Evolutionary conservation across 2,113 vertebrate genomes (phyloP), one percentile per base, ranked within the genome.

Genomic region (Thermophis baileyi): DNA sequence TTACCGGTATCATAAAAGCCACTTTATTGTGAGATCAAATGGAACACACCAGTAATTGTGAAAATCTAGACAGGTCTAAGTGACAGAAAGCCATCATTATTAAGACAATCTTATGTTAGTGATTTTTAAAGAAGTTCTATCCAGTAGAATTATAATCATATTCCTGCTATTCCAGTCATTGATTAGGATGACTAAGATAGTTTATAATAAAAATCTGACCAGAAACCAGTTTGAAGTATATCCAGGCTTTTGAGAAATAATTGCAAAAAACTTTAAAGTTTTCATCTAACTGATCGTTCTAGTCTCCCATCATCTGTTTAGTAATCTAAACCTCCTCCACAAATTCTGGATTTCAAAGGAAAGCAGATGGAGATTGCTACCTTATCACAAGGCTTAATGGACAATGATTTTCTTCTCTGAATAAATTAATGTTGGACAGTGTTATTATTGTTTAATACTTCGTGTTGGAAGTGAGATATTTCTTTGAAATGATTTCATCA

Each of bases 301-400:
- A 89, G 91, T 81, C 55, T 95, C 54, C 20, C 6, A 47, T 91
- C 74, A 91, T 91, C 74, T 86, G 90, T 91, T 91, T 44, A 57
- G 53, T 91, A 57, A 47, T 86, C 81, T 86, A 85, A 91, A 91
- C 81, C 90, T n/a, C 90, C 81, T 86, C 81, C 90, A 87, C 90
- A 91, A 91, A 91, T 91, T 91, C 81, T 57, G 90, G 81, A 91
- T 81, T 86, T 91, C 50, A 57, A 10, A 57, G 14, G 81, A 91
- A 91, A 86, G 4, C 25, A 46, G 25, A 53, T 54, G n/a, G 90
- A 86, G 24, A 86, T 46, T 55, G 30, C 74, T 86, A 14, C 55
- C 46, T 90, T 30, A 91, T 85, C 47, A 46, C 50, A 18, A 54
- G 24, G 60, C 27, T 91, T 81, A 91, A 22, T 44, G 55, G 44